Percentiles rank a stretch among this genome's conserved stretches.
Evolutionary conservation across 2,113 vertebrate species (phyloP).

Genomic region (Sinosuthora webbiana): DNA sequence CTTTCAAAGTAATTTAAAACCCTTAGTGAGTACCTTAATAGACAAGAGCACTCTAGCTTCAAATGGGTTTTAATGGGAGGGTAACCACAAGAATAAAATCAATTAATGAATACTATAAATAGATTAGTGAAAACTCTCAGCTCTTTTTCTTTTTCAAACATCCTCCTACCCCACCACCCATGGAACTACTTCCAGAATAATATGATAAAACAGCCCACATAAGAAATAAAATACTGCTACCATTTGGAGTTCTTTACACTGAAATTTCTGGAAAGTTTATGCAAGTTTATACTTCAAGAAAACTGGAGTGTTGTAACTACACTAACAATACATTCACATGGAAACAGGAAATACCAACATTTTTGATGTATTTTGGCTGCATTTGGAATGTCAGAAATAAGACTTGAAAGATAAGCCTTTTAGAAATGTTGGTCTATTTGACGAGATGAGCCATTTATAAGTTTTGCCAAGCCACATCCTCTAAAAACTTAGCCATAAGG

Average conservation of each 20-base stretch:
- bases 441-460: not conserved
- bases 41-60: slow-evolving; percentile 57
- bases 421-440: not conserved
- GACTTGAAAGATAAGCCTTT: not conserved
- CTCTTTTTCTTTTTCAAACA: slow-evolving; percentile 15
- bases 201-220: slow-evolving; percentile 12
- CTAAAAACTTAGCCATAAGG: not conserved
- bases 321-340: not conserved
- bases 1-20: slow-evolving; percentile 58
- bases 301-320: not conserved
- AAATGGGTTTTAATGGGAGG: slow-evolving; percentile 64
- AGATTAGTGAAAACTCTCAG: slow-evolving; percentile 32
- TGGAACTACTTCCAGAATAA: slow-evolving; percentile 46
- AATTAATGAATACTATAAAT: slow-evolving; percentile 67
- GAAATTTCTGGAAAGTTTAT: not conserved
- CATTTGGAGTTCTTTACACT: not conserved
- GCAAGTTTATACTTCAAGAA: not conserved
- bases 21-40: slow-evolving; percentile 29
- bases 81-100: slow-evolving; percentile 64
- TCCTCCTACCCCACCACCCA: slow-evolving; percentile 42
- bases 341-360: not conserved
- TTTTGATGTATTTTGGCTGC: not conserved
- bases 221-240: not conserved
- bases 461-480: not conserved
- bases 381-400: not conserved